These are phyloP conservation scores for Hetaerina titia DNA, from an alignment of 2,888 invertebrate species.

Conservation along the genomic window DNA sequence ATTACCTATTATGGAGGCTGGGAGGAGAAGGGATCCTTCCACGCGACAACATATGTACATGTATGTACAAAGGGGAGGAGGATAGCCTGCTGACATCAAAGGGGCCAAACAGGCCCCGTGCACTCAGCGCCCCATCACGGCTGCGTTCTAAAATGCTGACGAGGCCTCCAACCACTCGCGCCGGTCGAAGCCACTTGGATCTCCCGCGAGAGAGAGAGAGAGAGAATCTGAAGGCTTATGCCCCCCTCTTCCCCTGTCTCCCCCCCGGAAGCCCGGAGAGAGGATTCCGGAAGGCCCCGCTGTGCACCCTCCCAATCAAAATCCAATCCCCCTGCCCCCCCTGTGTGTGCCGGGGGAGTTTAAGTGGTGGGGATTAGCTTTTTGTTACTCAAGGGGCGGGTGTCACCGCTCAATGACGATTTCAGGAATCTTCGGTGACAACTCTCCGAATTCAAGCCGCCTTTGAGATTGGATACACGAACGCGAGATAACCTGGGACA, in stretches of 20 bases:
- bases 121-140: not conserved
- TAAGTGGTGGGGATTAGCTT: no score
- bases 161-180: not conserved
- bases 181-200: not conserved
- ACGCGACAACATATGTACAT: not conserved
- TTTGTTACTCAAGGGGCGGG: no score
- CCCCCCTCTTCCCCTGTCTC: not conserved
- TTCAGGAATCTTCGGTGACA: no score
- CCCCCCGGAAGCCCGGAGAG: not conserved
- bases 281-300: no score
- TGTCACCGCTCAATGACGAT: no score
- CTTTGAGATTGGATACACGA: no score
- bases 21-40: not conserved
- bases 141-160: not conserved
- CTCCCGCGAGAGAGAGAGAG: not conserved
- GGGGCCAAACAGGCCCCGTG: not conserved
- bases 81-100: not conserved
- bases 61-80: not conserved
- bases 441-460: no score
- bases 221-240: no score
- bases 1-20: slow-evolving; percentile 26
- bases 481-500: no score
- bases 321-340: no score
- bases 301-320: no score
- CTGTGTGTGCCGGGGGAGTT: no score